Evolutionary conservation across 1,140 invertebrate genomes (phyloP), one percentile per base, ranked within the genome.

Genomic region (Tyrophagus putrescentiae): DNA sequence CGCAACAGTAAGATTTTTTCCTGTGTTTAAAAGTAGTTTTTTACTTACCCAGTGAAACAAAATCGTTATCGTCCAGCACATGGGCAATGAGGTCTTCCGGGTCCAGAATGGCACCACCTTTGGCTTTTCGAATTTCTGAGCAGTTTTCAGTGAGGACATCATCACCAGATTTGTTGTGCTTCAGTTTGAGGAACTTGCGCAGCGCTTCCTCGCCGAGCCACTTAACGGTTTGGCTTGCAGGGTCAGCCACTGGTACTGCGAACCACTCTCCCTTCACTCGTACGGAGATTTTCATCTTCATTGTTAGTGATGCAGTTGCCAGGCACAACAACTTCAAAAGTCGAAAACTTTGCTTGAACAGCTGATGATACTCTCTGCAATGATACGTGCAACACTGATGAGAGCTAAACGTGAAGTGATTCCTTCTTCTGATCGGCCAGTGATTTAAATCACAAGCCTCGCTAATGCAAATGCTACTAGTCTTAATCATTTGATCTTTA

Each of bases 41-140:
- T 13, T 48, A 65, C 73, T 73, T 71, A 80, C 79, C 78, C 33
- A 81, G 74, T 31, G 77, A 77, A 27, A 82, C 77, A 67, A 79
- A 81, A 61, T 82, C 80, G 68, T 81, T 78, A 67, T 82, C 79
- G 63, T 80, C 77, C 6, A 82, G 69, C 23, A 82, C 76, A 56
- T 77, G 73, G 52, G 65, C 69, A 31, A 82, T 72, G 9, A 69
- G 11, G 66, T 82, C 80, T 62, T 77, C 75, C 3, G 73, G 73
- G 67, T 82, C 80, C 44, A 82, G 66, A 42, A 82, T 75, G 9
- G 79, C 79, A 1, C 79, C 78, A 5, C 80, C 80, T 64, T 76
- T 71, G 0, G 79, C 79, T 67, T 79, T 80, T 13, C 80, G 68
- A 4, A 82, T 71, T 67, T 80, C 78, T n/a, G n/a, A n/a, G n/a